Evolutionary conservation across 2,113 vertebrate species (phyloP).

Genomic region (Piaya cayana): DNA sequence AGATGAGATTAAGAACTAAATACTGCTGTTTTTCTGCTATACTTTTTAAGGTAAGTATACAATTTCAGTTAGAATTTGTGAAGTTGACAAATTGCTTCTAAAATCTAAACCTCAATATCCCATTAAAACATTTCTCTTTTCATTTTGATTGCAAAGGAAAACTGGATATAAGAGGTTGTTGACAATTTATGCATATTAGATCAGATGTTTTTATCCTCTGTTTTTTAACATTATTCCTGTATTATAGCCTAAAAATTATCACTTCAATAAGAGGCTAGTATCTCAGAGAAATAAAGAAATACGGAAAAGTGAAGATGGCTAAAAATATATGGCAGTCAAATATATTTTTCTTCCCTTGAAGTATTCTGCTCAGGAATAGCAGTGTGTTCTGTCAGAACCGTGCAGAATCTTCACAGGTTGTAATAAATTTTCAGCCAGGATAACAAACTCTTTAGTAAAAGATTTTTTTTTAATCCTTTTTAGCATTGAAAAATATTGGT

Average conservation of each 20-base stretch:
- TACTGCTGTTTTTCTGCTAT: slow-evolving; percentile 87
- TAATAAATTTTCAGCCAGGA: not conserved
- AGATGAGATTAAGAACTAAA: slow-evolving; percentile 79
- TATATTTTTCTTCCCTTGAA: slow-evolving; percentile 24
- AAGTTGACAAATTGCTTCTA: not conserved
- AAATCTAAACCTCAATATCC: not conserved
- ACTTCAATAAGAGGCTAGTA: slow-evolving; percentile 10
- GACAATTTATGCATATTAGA: slow-evolving; percentile 8
- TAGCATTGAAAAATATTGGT: not conserved
- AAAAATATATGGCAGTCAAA: slow-evolving; percentile 14
- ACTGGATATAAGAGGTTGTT: not conserved
- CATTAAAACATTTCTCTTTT: slow-evolving; percentile 11
- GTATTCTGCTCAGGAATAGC: not conserved
- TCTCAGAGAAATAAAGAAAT: slow-evolving; percentile 11
- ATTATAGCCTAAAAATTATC: slow-evolving; percentile 23
- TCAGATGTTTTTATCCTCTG: not conserved
- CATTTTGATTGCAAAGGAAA: not conserved
- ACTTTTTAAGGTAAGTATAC: slow-evolving; percentile 90
- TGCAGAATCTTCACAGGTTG: not conserved
- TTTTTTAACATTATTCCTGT: not conserved
- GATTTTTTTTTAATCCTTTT: not conserved
- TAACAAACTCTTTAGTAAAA: not conserved
- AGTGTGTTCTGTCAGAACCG: not conserved
- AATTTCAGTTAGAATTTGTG: not conserved
- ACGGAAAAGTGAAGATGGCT: not conserved